phyloP scores from a whole-genome alignment of 2,797 vertebrate genomes.

The Brachyalestes nurse region DNA sequence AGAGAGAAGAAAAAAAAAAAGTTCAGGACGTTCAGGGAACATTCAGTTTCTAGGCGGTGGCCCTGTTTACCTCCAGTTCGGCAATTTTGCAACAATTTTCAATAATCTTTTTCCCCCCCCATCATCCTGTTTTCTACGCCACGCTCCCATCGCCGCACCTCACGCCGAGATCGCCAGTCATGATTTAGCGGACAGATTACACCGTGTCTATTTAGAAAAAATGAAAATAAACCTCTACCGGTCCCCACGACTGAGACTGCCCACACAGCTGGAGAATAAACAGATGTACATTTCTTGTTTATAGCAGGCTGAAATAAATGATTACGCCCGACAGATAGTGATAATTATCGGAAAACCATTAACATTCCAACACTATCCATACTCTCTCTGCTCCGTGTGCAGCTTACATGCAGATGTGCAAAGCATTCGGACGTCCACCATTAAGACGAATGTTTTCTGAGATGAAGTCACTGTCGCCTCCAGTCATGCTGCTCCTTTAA shows the following conservation, averaged over 20 bases:
- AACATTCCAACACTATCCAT: slow-evolving; percentile 77
- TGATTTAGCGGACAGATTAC: slow-evolving; percentile 68
- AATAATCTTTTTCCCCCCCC: slow-evolving; percentile 36
- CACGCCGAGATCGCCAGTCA: slow-evolving; percentile 59
- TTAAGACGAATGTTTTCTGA: slow-evolving; percentile 60
- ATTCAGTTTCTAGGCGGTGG: slow-evolving; percentile 41
- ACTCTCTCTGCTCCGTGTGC: slow-evolving; percentile 54
- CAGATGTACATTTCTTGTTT: slow-evolving; percentile 74
- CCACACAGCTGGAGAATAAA: slow-evolving; percentile 69
- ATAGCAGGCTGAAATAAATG: slow-evolving; percentile 67
- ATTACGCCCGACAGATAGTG: slow-evolving; percentile 74
- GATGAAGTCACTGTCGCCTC: slow-evolving; percentile 63
- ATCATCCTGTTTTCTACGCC: neutral
- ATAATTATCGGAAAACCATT: slow-evolving; percentile 80
- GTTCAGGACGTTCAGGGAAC: neutral
- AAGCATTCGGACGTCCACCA: slow-evolving; percentile 56
- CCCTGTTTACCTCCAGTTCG: slow-evolving; percentile 61
- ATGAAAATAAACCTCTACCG: slow-evolving; percentile 57
- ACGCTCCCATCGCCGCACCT: slow-evolving; percentile 39
- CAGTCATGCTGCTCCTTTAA: slow-evolving; percentile 68
- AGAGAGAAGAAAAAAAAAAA: neutral
- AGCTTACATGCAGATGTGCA: slow-evolving; percentile 51
- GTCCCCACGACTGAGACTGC: slow-evolving; percentile 52
- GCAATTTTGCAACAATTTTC: slow-evolving; percentile 58
- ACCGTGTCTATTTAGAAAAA: slow-evolving; percentile 45